Conservation (phyloP, 2,797 vertebrate genomes). For the Cyclopterus lumpus region DNA sequence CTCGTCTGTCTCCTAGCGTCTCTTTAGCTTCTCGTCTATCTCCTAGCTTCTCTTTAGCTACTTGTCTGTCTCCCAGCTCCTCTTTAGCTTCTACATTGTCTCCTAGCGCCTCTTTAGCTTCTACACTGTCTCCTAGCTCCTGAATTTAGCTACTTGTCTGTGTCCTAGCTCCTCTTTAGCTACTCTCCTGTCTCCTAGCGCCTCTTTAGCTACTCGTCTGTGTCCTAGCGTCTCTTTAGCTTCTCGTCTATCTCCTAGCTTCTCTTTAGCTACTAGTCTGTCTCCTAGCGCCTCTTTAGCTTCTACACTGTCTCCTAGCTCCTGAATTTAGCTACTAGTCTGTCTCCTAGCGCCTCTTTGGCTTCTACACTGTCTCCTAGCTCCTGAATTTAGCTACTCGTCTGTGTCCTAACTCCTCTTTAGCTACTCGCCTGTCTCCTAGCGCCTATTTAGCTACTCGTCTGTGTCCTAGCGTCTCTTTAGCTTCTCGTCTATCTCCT, state of each 20-base stretch:
- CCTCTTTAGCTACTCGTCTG: no score
- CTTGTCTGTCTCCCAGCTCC: no score
- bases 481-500: background rate
- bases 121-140: background rate
- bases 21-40: no score
- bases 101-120: background rate
- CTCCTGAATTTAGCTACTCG: background rate
- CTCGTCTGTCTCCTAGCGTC: background rate
- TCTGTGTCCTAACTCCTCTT: no score
- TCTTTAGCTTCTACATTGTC: no score
- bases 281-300: background rate
- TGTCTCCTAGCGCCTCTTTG: no score
- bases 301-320: background rate
- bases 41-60: no score
- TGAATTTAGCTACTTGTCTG: background rate
- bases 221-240: background rate
- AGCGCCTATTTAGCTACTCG: no score
- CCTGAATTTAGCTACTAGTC: no score
- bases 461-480: background rate
- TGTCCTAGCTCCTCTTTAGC: no score
- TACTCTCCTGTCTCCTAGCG: background rate
- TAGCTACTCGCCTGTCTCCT: background rate
- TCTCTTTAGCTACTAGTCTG: background rate
- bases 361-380: background rate
- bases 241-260: background rate